Conservation (phyloP, 2,888 invertebrate species). For the Ferrisia virgata region DNA sequence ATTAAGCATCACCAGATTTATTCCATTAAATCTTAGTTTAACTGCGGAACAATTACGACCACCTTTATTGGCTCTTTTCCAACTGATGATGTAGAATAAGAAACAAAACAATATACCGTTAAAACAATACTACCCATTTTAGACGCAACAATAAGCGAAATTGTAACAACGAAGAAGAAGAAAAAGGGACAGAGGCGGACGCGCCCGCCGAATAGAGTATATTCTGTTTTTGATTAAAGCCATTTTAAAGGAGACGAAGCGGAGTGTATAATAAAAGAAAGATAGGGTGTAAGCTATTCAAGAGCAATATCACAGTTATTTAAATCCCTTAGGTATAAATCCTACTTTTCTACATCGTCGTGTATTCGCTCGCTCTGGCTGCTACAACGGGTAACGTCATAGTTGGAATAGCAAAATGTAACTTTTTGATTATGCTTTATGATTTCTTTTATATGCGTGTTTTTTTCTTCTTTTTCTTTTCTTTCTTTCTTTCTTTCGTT, state of each 20-base stretch:
- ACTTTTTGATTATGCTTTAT: slow-evolving; percentile 43
- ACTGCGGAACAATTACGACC: slow-evolving; percentile 33
- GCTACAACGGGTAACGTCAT: slow-evolving; percentile 27
- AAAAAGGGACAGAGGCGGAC: too few species aligned
- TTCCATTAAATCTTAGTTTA: slow-evolving; percentile 29
- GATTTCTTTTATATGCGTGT: slow-evolving; percentile 42
- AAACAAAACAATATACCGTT: slow-evolving; percentile 16
- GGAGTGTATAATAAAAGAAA: slow-evolving; percentile 37
- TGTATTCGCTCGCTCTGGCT: neutral
- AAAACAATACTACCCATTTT: neutral
- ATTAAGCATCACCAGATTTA: slow-evolving; percentile 26
- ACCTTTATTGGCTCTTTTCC: slow-evolving; percentile 32
- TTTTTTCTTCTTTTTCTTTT: neutral
- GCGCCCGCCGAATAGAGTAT: neutral
- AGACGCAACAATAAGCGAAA: slow-evolving; percentile 34
- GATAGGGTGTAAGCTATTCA: slow-evolving; percentile 41
- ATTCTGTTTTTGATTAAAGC: slow-evolving; percentile 41
- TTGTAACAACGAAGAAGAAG: slow-evolving; percentile 30
- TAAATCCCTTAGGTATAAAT: slow-evolving; percentile 44
- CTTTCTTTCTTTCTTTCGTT: neutral
- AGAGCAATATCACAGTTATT: slow-evolving; percentile 41
- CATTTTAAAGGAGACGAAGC: slow-evolving; percentile 37
- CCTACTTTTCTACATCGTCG: slow-evolving; percentile 38
- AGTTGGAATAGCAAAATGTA: slow-evolving; percentile 40
- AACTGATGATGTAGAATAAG: slow-evolving; percentile 33